Evolutionary conservation across 2,797 vertebrate species (phyloP), one percentile per base, ranked within the genome.

Genomic region (Gastrophryne carolinensis): DNA sequence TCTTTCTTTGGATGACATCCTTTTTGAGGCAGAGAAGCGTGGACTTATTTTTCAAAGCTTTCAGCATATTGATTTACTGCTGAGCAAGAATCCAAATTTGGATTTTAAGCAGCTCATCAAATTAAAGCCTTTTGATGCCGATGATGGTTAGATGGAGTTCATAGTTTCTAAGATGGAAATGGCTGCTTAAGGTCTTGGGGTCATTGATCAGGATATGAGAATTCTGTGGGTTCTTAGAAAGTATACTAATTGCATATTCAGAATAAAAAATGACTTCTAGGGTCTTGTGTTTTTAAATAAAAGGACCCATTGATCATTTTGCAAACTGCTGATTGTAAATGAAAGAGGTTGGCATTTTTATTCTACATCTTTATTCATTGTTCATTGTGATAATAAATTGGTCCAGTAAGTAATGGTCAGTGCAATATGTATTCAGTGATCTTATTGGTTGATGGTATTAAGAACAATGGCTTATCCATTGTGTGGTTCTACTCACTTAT

Each of bases 41-140:
- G 29, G 50, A 58, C 49, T 64, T 63, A 53, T 71, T 71, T 68
- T 57, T 71, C 29, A 77, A 47, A 63, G 21, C 19, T 71, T 30
- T 47, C 56, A 69, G 64, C 35, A 35, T 70, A 77, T 71, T 77
- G 74, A 77, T 63, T 77, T 37, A 77, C 35, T 29, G 66, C 53
- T 60, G 52, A 57, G 37, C 12, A 26, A 56, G 34, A 63, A 62
- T 71, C 57, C 29, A 56, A 63, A 62, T 71, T 64, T 30, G 56
- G 19, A 54, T 63, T 65, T 71, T 35, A 47, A 57, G 58, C 9
- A 23, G 15, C 57, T 77, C 35, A 70, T 70, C 34, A 44, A 30
- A 64, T 71, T 71, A 44, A 41, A 69, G 66, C 29, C 64, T 39
- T 29, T 60, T 49, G 39, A 60, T 60, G 41, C 23, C 13, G 39